Base-by-base conservation (phyloP, 2,797 vertebrate species). In the Chelidonichthys spinosus region DNA sequence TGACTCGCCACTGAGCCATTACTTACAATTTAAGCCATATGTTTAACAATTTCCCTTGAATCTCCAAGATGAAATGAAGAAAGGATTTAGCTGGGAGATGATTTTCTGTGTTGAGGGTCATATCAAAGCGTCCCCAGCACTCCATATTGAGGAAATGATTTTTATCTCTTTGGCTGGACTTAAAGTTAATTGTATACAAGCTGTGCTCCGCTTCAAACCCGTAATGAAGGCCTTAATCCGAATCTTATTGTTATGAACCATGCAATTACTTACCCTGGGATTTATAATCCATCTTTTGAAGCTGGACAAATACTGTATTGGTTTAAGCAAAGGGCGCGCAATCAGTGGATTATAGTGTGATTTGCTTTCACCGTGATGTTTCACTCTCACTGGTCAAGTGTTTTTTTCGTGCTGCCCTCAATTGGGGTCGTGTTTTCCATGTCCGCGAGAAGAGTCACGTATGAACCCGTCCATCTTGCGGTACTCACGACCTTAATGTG, bases 211-310 rank as follows among this genome's bases (percentile, higher is more conserved):
- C 89, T 84, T 75, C 90, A 94, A 94, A 93, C 88, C 88, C 82
- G 50, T 93, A 94, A 96, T 96, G 90, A 93, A 94, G 94, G 95
- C 83, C 86, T 88, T 95, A 96, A 96, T 96, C 92, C 91, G 75
- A 93, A 91, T 91, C 92, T 94, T 90, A 89, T 86, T 92, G 93
- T 94, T 94, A 93, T 89, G 93, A 95, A 87, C 88, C 88, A 47
- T 90, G 93, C 91, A 95, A 95, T 95, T 95, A 94, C 93, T 93
- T 85, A 42, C 86, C 84, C 85, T 1, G 35, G 69, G 90, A 89
- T 86, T 86, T 94, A 92, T 95, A 96, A 95, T 94, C 90, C 91
- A 90, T 91, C 46, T 89, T 49, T 47, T 86, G 91, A 93, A 93
- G 89, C 81, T 86, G 83, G 84, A 85, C 90, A 86, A 88, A 92